Conservation (phyloP, 2,888 invertebrate species). For the Rotaria sp. region DNA sequence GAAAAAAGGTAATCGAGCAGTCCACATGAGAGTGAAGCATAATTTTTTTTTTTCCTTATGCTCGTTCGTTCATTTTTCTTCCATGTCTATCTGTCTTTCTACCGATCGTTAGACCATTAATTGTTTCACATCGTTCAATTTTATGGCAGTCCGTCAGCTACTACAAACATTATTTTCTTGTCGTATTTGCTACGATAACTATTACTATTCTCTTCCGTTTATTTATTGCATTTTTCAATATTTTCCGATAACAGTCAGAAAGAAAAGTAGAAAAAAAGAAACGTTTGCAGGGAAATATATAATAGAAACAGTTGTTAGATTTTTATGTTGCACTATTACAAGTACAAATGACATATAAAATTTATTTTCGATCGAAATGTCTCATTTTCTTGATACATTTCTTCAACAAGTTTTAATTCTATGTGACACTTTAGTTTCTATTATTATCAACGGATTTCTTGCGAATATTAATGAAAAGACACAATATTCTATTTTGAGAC, state of each 20-base stretch:
- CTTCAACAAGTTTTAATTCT: background rate
- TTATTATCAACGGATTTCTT: background rate
- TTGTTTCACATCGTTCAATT: conserved; percentile 13
- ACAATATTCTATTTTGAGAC: background rate
- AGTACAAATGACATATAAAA: background rate
- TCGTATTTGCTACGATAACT: background rate
- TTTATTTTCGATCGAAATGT: background rate
- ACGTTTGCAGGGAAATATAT: background rate
- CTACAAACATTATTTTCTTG: background rate
- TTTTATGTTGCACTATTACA: background rate
- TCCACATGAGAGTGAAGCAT: background rate
- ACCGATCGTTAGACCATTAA: background rate
- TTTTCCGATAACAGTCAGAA: background rate
- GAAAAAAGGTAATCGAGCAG: background rate
- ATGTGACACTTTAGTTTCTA: background rate
- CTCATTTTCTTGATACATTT: background rate
- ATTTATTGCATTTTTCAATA: background rate
- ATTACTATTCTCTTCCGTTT: background rate
- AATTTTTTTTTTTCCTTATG: background rate
- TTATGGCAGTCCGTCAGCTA: background rate
- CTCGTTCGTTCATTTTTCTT: background rate
- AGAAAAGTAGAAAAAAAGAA: background rate
- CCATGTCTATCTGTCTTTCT: background rate
- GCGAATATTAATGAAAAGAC: background rate
- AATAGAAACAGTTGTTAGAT: background rate